Percentiles rank a stretch among this genome's conserved stretches.
These are phyloP conservation scores for Sesamia inferens DNA, from an alignment of 2,888 invertebrate species.

Conservation along the genomic window DNA sequence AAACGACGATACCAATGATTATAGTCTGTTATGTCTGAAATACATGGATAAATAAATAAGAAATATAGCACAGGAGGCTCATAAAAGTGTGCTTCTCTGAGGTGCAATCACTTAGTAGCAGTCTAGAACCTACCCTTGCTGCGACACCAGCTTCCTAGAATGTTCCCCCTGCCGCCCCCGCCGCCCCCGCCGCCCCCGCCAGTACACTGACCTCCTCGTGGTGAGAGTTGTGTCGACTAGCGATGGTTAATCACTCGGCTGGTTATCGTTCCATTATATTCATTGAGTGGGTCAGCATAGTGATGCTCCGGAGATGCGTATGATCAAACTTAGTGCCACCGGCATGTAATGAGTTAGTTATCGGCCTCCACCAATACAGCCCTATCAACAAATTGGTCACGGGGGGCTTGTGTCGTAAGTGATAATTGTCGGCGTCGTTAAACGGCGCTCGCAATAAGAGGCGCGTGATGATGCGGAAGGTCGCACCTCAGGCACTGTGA, in stretches of 20 bases:
- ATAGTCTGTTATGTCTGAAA: no score
- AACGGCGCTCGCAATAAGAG: conserved; percentile 34
- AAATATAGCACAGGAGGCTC: no score
- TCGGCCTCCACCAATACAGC: conserved; percentile 9
- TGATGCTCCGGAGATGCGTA: conserved; percentile 21
- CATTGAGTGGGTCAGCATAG: conserved; percentile 34
- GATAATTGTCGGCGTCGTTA: conserved; percentile 41
- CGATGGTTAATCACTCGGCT: background rate
- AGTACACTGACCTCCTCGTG: background rate
- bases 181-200: no score
- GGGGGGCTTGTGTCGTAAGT: conserved; percentile 43
- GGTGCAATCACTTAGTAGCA: no score
- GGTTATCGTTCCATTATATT: conserved; percentile 1
- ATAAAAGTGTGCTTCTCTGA: no score
- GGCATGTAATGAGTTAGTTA: conserved; percentile 25
- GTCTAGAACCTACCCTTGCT: no score
- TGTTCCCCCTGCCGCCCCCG: background rate
- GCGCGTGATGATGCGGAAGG: conserved; percentile 54
- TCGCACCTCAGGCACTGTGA: conserved; percentile 24
- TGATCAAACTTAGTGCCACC: conserved; percentile 34
- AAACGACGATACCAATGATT: no score
- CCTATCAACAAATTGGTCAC: conserved; percentile 5
- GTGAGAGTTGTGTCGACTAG: background rate
- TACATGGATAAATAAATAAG: no score
- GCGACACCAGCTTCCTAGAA: no score